Evolutionary conservation across 2,797 vertebrate species (phyloP).

Genomic region (Decapterus maruadsi): DNA sequence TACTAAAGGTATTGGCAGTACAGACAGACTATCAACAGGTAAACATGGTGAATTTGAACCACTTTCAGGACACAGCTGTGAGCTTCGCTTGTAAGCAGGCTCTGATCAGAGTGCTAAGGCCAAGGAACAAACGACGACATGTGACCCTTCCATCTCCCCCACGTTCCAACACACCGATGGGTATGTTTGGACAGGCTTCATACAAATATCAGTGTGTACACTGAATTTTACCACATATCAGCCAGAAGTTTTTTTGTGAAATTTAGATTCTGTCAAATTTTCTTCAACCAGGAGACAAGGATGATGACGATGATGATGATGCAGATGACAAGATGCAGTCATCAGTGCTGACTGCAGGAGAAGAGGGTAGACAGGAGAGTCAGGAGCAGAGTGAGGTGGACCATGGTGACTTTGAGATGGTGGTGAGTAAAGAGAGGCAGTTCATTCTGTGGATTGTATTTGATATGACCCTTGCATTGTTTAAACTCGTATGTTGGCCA

Average conservation of each 20-base stretch:
- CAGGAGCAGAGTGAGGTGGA: slow-evolving; percentile 98
- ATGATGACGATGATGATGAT: slow-evolving; percentile 96
- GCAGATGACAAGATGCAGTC: slow-evolving; percentile 97
- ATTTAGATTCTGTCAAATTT: slow-evolving; percentile 6
- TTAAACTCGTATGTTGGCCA: background rate
- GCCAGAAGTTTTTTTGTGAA: background rate
- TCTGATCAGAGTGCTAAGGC: slow-evolving; percentile 95
- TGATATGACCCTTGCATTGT: background rate
- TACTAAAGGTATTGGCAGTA: background rate
- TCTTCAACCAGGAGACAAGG: slow-evolving; percentile 92
- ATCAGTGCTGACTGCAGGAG: slow-evolving; percentile 91
- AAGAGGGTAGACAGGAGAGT: slow-evolving; percentile 93
- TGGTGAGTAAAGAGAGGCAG: slow-evolving; percentile 86
- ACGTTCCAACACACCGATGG: slow-evolving; percentile 98
- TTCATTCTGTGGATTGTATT: background rate
- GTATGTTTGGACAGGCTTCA: slow-evolving; percentile 77
- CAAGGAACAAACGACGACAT: slow-evolving; percentile 95
- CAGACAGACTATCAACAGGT: background rate
- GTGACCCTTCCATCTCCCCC: slow-evolving; percentile 97
- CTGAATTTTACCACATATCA: background rate
- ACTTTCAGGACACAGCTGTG: slow-evolving; percentile 92
- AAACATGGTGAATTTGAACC: slow-evolving; percentile 31
- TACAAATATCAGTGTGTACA: background rate
- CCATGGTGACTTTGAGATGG: slow-evolving; percentile 99
- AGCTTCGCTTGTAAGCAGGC: slow-evolving; percentile 99